Evolutionary conservation across 2,888 invertebrate species (phyloP).

Genomic region (Folsomia manolachei): DNA sequence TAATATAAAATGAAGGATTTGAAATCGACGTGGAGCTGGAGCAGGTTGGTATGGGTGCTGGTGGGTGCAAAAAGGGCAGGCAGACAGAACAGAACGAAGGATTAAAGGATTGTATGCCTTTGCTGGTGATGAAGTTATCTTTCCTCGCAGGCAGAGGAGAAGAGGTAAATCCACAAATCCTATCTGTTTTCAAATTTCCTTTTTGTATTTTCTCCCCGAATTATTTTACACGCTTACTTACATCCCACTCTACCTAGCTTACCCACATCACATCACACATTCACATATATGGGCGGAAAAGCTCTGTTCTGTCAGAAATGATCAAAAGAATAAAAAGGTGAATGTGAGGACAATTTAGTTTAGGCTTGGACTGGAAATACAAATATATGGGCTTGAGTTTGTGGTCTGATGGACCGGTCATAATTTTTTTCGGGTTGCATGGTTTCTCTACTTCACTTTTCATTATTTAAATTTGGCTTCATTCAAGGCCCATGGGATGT

Average conservation of each 20-base stretch:
- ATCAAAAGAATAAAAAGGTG: background rate
- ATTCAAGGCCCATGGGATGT: too few relatives aligned
- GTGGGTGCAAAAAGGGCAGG: background rate
- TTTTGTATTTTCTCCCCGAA: conserved; percentile 1
- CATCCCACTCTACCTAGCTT: background rate
- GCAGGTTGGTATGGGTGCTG: background rate
- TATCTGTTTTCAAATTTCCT: conserved; percentile 10
- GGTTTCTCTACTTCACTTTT: background rate
- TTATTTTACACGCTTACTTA: background rate
- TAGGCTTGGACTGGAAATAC: background rate
- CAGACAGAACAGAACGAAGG: conserved; percentile 13
- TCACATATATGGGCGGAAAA: background rate
- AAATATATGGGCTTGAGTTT: background rate
- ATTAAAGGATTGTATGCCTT: conserved; percentile 28
- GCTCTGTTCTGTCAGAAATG: background rate
- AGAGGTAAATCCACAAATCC: background rate
- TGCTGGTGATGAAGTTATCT: conserved; percentile 26
- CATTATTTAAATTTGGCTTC: background rate
- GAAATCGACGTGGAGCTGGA: too few relatives aligned
- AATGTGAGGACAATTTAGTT: background rate
- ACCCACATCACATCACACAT: background rate
- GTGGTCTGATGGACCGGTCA: background rate
- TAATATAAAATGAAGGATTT: background rate
- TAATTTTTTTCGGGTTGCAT: background rate
- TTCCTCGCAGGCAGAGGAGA: background rate